phyloP scores from a whole-genome alignment of 2,888 invertebrate species.

The Camponotus fellah region DNA sequence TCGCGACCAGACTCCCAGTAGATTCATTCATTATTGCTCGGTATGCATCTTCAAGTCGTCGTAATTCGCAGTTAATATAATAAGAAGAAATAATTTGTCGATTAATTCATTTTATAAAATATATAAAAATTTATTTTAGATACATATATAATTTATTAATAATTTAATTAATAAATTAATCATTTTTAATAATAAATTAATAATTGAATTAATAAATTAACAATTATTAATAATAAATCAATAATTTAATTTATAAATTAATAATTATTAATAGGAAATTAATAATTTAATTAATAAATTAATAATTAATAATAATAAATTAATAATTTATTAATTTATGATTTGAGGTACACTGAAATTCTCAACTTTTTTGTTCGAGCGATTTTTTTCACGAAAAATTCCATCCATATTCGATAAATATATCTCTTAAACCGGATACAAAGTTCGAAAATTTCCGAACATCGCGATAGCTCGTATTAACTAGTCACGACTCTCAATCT shows the following conservation, averaged over 20 bases:
- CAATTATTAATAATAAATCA: too few species aligned
- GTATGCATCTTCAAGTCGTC: background rate
- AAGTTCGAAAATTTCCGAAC: slow-evolving; percentile 51
- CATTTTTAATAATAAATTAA: too few species aligned
- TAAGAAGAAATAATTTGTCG: background rate
- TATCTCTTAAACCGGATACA: slow-evolving; percentile 54
- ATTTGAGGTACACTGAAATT: background rate
- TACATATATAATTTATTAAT: too few species aligned
- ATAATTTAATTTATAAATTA: too few species aligned
- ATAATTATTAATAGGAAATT: too few species aligned
- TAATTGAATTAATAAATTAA: too few species aligned
- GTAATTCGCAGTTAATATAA: background rate
- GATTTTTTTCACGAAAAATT: background rate
- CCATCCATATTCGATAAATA: slow-evolving; percentile 21
- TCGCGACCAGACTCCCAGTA: slow-evolving; percentile 8
- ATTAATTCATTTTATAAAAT: slow-evolving; percentile 3
- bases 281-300: too few species aligned
- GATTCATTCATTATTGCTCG: slow-evolving; percentile 1
- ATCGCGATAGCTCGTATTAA: slow-evolving; percentile 59
- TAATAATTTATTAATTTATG: background rate
- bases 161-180: too few species aligned
- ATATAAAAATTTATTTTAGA: background rate
- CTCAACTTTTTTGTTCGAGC: background rate
- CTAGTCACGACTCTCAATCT: slow-evolving; percentile 66
- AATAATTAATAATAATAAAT: too few species aligned